These are phyloP conservation scores for Pseudomyrmex gracilis DNA, from an alignment of 1,140 invertebrate genomes.

Conservation along the genomic window DNA sequence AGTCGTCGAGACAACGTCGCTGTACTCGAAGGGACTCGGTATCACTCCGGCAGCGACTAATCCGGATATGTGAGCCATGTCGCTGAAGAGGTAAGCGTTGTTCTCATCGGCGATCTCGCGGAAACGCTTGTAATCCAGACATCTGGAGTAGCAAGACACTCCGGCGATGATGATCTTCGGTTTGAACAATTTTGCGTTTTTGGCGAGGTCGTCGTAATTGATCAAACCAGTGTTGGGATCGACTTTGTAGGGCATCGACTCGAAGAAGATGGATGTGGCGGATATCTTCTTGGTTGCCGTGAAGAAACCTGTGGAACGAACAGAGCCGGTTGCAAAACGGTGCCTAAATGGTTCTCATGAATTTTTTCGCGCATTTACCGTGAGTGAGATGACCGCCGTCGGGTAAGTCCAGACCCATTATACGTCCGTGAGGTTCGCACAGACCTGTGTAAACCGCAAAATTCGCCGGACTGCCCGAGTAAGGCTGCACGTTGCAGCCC, in stretches of 20 bases:
- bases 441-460: slow-evolving; percentile 97
- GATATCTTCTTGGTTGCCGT: slow-evolving; percentile 97
- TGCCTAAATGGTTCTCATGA: not conserved
- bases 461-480: slow-evolving; percentile 98
- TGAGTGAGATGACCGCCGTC: slow-evolving; percentile 99
- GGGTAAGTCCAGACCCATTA: slow-evolving; percentile 98
- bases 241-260: slow-evolving; percentile 99
- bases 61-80: slow-evolving; percentile 98
- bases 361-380: slow-evolving; percentile 84
- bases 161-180: slow-evolving; percentile 98
- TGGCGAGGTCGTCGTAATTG: slow-evolving; percentile 95
- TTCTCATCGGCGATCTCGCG: slow-evolving; percentile 94
- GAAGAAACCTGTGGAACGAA: slow-evolving; percentile 89
- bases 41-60: slow-evolving; percentile 95
- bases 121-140: slow-evolving; percentile 95
- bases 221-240: slow-evolving; percentile 95
- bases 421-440: slow-evolving; percentile 96
- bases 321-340: not conserved
- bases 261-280: slow-evolving; percentile 98
- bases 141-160: slow-evolving; percentile 94
- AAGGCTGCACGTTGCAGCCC: slow-evolving; percentile 99
- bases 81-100: slow-evolving; percentile 95
- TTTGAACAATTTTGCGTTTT: slow-evolving; percentile 94
- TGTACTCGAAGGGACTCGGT: slow-evolving; percentile 96
- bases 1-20: slow-evolving; percentile 97